These are phyloP conservation scores for Callopanchax toddi DNA, from an alignment of 2,113 vertebrate species.

Conservation along the genomic window DNA sequence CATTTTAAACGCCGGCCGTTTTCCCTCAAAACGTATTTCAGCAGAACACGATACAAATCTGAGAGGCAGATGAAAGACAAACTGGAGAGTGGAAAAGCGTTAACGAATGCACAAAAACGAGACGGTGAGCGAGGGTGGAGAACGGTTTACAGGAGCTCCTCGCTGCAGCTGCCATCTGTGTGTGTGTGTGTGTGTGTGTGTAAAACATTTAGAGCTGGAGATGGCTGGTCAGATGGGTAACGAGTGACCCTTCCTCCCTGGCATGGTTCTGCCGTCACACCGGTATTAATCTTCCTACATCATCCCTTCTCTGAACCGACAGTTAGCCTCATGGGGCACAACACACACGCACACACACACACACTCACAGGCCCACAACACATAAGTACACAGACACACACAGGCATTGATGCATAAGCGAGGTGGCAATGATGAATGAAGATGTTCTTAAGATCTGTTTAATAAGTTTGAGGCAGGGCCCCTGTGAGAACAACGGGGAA, in stretches of 20 bases:
- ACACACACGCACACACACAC: constrained; percentile 13
- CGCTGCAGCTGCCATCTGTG: constrained; percentile 35
- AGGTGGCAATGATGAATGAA: constrained; percentile 74
- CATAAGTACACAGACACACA: constrained; percentile 11
- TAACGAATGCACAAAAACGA: constrained; percentile 21
- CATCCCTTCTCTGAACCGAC: constrained; percentile 50
- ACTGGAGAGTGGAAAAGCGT: constrained; percentile 17
- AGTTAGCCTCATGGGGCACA: constrained; percentile 54
- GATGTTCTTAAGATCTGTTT: constrained; percentile 72
- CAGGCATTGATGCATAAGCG: constrained; percentile 65
- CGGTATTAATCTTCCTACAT: constrained; percentile 72
- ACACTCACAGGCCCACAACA: constrained; percentile 15
- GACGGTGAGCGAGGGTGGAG: constrained; percentile 6
- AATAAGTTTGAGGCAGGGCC: constrained; percentile 67
- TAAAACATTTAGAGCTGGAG: constrained; percentile 13
- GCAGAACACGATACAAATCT: constrained; percentile 23
- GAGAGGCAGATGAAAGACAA: constrained; percentile 37
- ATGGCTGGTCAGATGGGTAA: constrained; percentile 71
- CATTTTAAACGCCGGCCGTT: constrained; percentile 43
- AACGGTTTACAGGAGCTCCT: constrained; percentile 40
- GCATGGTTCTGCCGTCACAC: constrained; percentile 67
- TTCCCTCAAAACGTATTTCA: constrained; percentile 40
- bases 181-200: constrained; percentile 12
- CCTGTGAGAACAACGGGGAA: constrained; percentile 36
- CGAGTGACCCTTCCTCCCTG: constrained; percentile 72